phyloP scores from a whole-genome alignment of 2,888 invertebrate species.

The Drosophila colorata region DNA sequence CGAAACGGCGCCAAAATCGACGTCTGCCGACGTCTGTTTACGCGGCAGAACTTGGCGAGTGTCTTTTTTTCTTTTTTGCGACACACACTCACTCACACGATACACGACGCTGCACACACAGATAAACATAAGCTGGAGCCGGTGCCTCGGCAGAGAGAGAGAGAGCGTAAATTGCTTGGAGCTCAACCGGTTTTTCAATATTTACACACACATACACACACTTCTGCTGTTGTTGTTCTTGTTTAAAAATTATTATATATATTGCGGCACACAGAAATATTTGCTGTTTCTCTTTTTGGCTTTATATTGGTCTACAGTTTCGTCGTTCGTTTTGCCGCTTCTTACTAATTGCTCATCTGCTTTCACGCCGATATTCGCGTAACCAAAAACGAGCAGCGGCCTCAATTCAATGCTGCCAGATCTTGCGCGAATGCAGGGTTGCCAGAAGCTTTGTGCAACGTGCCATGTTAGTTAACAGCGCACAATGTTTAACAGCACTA shows the following conservation, averaged over 20 bases:
- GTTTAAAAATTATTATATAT: slow-evolving; percentile 38
- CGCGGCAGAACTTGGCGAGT: slow-evolving; percentile 69
- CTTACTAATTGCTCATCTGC: slow-evolving; percentile 52
- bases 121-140: slow-evolving; percentile 44
- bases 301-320: slow-evolving; percentile 41
- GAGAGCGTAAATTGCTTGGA: slow-evolving; percentile 26
- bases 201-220: slow-evolving; percentile 42
- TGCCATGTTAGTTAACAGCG: slow-evolving; percentile 28
- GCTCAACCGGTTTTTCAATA: slow-evolving; percentile 49
- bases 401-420: slow-evolving; percentile 57
- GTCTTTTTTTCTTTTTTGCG: slow-evolving; percentile 31
- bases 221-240: slow-evolving; percentile 5
- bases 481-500: slow-evolving; percentile 27
- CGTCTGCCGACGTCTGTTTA: slow-evolving; percentile 70
- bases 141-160: slow-evolving; percentile 36
- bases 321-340: slow-evolving; percentile 52
- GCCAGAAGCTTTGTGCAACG: slow-evolving; percentile 35
- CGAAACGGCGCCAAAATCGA: slow-evolving; percentile 74
- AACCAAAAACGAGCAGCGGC: slow-evolving; percentile 54
- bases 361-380: slow-evolving; percentile 67
- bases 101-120: slow-evolving; percentile 38
- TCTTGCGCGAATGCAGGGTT: slow-evolving; percentile 32
- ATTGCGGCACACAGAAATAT: slow-evolving; percentile 22
- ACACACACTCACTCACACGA: slow-evolving; percentile 33
- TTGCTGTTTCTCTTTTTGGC: slow-evolving; percentile 29